phyloP scores from a whole-genome alignment of 2,113 vertebrate genomes.

The Etheostoma spectabile region DNA sequence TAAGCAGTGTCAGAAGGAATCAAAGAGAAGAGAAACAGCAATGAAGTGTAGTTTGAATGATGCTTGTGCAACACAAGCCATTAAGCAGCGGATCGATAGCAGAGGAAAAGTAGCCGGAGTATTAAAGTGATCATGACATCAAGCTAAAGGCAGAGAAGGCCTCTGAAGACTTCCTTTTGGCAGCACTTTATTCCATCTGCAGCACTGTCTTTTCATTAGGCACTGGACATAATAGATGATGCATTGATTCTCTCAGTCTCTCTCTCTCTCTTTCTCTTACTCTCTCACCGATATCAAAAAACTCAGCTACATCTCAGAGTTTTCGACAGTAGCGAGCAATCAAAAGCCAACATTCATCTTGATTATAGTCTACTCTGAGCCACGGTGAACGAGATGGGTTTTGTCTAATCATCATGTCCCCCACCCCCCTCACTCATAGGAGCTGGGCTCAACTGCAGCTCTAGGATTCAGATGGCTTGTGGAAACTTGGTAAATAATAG shows the following conservation, averaged over 20 bases:
- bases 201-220: slow-evolving; percentile 73
- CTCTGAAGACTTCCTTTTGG: slow-evolving; percentile 67
- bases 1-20: slow-evolving; percentile 54
- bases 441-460: background rate
- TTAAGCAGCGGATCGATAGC: slow-evolving; percentile 71
- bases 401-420: slow-evolving; percentile 66
- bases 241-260: slow-evolving; percentile 64
- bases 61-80: slow-evolving; percentile 64
- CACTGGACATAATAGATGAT: slow-evolving; percentile 75
- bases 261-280: slow-evolving; percentile 9
- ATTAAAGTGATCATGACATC: slow-evolving; percentile 77
- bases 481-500: background rate
- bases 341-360: slow-evolving; percentile 72
- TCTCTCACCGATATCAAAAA: no score
- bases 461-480: background rate
- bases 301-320: slow-evolving; percentile 35
- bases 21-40: slow-evolving; percentile 41
- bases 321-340: slow-evolving; percentile 55
- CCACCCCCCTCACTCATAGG: slow-evolving; percentile 15
- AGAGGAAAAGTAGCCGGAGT: slow-evolving; percentile 71
- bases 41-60: slow-evolving; percentile 65
- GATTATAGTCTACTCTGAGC: slow-evolving; percentile 72
- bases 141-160: slow-evolving; percentile 62
- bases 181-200: slow-evolving; percentile 67
- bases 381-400: slow-evolving; percentile 44